phyloP scores from a whole-genome alignment of 2,113 vertebrate species.

The Furnarius figulus region DNA sequence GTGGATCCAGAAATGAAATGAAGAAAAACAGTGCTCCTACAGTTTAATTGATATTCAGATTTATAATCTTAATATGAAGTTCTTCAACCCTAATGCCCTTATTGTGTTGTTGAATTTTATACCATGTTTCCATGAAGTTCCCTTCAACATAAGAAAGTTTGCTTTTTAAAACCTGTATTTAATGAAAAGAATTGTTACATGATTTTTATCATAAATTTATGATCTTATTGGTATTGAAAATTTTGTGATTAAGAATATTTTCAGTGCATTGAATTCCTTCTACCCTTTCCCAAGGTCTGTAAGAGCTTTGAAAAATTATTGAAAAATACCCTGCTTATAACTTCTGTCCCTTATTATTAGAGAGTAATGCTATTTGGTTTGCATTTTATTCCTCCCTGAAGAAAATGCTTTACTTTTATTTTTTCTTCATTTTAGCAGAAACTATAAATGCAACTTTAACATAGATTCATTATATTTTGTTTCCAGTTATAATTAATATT shows the following conservation, averaged over 20 bases:
- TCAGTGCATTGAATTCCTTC: neutral
- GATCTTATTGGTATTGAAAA: neutral
- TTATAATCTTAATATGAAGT: neutral
- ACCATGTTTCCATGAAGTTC: fast-evolving
- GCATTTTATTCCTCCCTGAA: neutral
- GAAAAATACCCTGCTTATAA: neutral
- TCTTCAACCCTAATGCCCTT: neutral
- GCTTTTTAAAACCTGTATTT: neutral
- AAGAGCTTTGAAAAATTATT: neutral
- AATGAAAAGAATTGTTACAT: neutral
- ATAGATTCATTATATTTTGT: neutral
- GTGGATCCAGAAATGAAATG: neutral
- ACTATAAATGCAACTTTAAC: neutral
- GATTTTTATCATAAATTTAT: neutral
- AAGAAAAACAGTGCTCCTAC: neutral
- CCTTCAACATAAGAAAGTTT: neutral
- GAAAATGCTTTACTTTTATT: neutral
- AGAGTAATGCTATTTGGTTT: neutral
- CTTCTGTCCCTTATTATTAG: neutral
- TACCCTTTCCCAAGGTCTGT: neutral
- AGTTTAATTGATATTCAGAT: neutral
- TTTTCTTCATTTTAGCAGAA: neutral
- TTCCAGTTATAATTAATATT: neutral
- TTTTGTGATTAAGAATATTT: neutral
- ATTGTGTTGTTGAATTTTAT: neutral